Conservation (phyloP, 2,888 invertebrate species). For the Hydraecia micacea region DNA sequence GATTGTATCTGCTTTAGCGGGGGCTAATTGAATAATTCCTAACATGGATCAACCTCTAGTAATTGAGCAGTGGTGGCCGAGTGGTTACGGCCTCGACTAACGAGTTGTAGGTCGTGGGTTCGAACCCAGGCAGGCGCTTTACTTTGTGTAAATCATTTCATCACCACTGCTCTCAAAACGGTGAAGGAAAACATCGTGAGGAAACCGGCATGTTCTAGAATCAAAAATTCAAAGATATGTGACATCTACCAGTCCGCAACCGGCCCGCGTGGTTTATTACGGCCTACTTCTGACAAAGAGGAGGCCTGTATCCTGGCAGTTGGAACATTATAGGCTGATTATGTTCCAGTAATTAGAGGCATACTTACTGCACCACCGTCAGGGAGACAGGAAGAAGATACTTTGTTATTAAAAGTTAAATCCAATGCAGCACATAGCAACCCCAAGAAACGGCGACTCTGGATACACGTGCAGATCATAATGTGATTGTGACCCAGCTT, state of each 20-base stretch:
- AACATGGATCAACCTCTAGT: background rate
- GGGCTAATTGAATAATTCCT: background rate
- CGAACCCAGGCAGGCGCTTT: background rate
- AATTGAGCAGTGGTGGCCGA: background rate
- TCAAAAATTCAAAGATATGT: background rate
- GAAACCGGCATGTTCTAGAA: background rate
- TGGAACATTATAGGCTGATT: background rate
- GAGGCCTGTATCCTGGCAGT: background rate
- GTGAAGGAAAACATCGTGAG: background rate
- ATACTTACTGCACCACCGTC: background rate
- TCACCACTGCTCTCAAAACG: background rate
- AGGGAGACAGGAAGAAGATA: background rate
- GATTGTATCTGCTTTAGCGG: background rate
- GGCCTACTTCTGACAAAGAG: background rate
- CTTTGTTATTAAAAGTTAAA: background rate
- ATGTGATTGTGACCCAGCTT: slow-evolving; percentile 11
- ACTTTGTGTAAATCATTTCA: background rate
- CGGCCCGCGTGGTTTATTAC: background rate
- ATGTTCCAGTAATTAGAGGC: background rate
- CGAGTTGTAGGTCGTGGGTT: background rate
- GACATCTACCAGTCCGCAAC: background rate
- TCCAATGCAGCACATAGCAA: background rate
- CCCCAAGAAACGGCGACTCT: background rate
- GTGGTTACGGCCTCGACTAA: background rate
- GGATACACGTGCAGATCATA: slow-evolving; percentile 12